Base-by-base conservation (phyloP, 2,797 vertebrate genomes). In the Argyrosomus regius region DNA sequence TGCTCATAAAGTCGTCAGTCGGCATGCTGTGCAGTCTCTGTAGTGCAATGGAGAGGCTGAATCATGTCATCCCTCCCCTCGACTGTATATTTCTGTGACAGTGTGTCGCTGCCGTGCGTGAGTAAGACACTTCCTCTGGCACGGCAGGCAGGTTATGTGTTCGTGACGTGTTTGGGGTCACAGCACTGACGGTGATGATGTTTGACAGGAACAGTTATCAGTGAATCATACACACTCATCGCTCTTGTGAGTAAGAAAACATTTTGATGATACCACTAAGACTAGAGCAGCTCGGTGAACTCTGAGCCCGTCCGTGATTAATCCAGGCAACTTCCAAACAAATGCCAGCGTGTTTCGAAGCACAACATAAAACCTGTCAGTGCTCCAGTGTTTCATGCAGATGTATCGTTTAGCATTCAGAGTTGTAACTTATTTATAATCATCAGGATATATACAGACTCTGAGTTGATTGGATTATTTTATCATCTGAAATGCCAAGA, bases 171-270 rank as follows among this genome's bases (percentile, higher is more conserved):
- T 86, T 79, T 78, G 63, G 57, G 87, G 84, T 89, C 87, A 69
- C 48, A 67, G 64, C 71, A 9, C 35, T 66, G 66, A 82, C 16
- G 46, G 50, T 56, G 77, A 88, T 72, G 75, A 71, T 76, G 75
- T 75, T 78, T 83, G 85, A 87, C 82, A 46, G 82, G 72, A 87
- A 82, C 64, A 64, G 60, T 60, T 87, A 80, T 73, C 71, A 9
- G 76, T 87, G 90, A 89, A 83, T 90, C 87, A 81, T 3, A 50
- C 46, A 78, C 43, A 48, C 26, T 22, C 72, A 82, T 74, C 71
- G 62, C 60, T 64, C 69, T 57, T 67, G 50, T 50, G 62, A 81
- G 57, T 72, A 63, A 24, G 73, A 62, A 83, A 64, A 16, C 63
- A 11, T 64, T 68, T 56, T 39, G 41, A 66, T 66, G 68, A 70